Conservation (phyloP, 2,113 vertebrate genomes). For the Eurypyga helias region DNA sequence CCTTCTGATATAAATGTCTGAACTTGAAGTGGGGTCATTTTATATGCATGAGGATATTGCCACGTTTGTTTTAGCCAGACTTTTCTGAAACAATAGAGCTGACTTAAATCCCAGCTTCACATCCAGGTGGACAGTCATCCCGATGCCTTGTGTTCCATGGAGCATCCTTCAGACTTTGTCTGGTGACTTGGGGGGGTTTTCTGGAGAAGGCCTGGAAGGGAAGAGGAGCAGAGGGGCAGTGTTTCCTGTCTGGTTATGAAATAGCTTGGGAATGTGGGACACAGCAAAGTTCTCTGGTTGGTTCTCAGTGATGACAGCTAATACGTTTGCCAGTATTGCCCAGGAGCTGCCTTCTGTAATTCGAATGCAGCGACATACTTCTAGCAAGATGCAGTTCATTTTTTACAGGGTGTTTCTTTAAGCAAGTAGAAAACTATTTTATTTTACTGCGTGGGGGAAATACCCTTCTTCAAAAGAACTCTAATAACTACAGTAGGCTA, state of each 20-base stretch:
- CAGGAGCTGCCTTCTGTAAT: neutral
- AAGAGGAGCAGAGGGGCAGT: neutral
- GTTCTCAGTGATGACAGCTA: neutral
- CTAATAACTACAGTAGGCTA: neutral
- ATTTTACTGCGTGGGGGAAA: neutral
- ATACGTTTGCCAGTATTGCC: neutral
- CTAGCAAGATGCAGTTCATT: neutral
- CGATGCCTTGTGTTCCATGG: neutral
- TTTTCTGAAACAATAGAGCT: neutral
- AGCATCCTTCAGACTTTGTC: accelerated
- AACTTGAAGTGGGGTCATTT: neutral
- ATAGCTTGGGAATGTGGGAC: conserved; percentile 18
- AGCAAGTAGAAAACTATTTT: neutral
- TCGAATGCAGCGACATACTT: neutral
- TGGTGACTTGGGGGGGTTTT: neutral
- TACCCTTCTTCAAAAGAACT: neutral
- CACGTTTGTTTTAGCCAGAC: neutral
- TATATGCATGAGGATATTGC: neutral
- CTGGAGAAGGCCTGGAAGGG: neutral
- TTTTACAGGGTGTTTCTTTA: neutral
- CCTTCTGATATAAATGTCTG: neutral
- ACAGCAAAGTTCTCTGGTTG: neutral
- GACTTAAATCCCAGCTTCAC: neutral
- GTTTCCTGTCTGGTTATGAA: neutral
- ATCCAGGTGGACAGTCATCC: neutral